Base-by-base conservation (phyloP, 2,797 vertebrate genomes). In the Smutsia temminckii region DNA sequence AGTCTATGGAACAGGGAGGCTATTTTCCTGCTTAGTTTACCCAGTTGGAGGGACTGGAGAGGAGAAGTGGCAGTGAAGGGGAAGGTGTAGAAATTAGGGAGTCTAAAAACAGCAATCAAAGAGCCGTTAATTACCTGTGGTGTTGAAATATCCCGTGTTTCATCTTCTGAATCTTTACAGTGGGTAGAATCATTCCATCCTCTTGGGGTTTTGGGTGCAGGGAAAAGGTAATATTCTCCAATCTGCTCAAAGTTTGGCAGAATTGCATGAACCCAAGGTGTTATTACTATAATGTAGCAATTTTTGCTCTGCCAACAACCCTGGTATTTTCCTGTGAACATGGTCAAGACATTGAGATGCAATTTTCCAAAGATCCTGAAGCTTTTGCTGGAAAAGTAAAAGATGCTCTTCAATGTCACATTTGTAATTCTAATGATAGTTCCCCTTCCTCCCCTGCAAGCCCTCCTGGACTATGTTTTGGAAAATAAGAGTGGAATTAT, bases 261-360 rank as follows among this genome's bases (percentile, higher is more conserved):
- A 72, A 40, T 46, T 83, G 17, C 79, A 21, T 23, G 63, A 85
- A 90, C 29, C 20, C 78, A 88, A 63, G 27, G 8, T 94, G 32
- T 95, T 96, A 92, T 68, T 89, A 69, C 83, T 94, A 27, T 83
- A 85, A 90, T 89, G 42, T 55, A 83, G 53, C 69, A 92, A 85
- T 77, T 85, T 97, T 94, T 89, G 37, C n/a, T 93, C 32, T 94
- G 32, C 18, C 42, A 72, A 42, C 25, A 83, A 59, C 3, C 25
- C 23, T 90, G 51, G 34, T 92, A 68, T 88, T 94, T 97, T 96
- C 86, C 55, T 78, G 23, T 95, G 85, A 95, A 88, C 34, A 46
- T 11, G 27, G 66, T 84, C 37, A 85, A 75, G 61, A 95, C 91
- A 40, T 72, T 85, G 95, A 96, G 72, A 34, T 46, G 86, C 87